Base-by-base conservation (phyloP, 2,888 invertebrate species). In the Parnassius mnemosyne region DNA sequence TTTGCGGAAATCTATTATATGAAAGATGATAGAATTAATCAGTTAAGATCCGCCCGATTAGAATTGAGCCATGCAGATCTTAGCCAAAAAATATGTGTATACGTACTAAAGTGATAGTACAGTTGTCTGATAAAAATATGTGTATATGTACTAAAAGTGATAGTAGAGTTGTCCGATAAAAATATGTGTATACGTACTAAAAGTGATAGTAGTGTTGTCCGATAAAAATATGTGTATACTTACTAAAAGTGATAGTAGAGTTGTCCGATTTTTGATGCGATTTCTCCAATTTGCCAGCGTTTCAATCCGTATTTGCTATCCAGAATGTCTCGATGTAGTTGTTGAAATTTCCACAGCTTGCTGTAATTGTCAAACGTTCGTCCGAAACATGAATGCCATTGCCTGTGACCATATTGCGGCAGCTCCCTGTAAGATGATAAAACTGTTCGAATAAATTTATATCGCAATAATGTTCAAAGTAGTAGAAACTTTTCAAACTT, bases 201-300 rank as follows among this genome's bases (percentile, higher is more conserved):
- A 16, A 16, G 16, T 16, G 16, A 16, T 16, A 16, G 16, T 16
- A 16, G 16, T 1, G 1, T 16, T 16, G 16, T 16, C 16, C 16
- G 16, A 16, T 16, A 20, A 5, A 34, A 34, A 34, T 34, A 7
- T 34, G 34, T 53, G 12, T 53, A 46, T 68, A 94, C 96, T 95
- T 91, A 97, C 97, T 99, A 99, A 90, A 98, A 99, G 90, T 98
- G 98, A 87, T 99, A 99, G 89, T 99, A 99, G 43, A 99, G 95
- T 89, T 99, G 99, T 70, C 99, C 99, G 81, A 99, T 99, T 93
- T 99, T 99, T 60, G 98, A 98, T 56, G 98, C 99, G 70, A 99
- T 98, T 91, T 99, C 99, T 60, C 99, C 99, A 74, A 99, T 98
- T 89, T 99, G 99, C 98, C 99, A 99, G 73, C 99, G 92, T 81